Conservation (phyloP, 1,140 invertebrate genomes). For the Euwallacea similis region DNA sequence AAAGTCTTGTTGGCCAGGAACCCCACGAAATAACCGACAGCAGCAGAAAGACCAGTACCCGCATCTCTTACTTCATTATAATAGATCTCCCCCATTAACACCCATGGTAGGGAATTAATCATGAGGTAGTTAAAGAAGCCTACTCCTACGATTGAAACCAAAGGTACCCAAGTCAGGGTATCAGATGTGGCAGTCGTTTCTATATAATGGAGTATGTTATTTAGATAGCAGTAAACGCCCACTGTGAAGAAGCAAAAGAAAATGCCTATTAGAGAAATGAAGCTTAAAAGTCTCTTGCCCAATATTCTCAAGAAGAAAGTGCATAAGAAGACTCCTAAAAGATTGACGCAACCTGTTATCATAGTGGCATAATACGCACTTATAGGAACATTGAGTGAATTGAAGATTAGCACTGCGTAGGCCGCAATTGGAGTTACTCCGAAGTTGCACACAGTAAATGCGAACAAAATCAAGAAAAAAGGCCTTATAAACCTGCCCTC, state of each 20-base stretch:
- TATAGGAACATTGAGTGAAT: slow-evolving; percentile 67
- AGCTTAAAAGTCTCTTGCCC: slow-evolving; percentile 68
- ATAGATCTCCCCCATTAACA: slow-evolving; percentile 72
- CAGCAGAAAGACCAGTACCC: slow-evolving; percentile 67
- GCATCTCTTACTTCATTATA: slow-evolving; percentile 65
- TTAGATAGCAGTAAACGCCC: slow-evolving; percentile 56
- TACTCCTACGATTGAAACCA: slow-evolving; percentile 62
- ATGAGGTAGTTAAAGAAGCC: slow-evolving; percentile 70
- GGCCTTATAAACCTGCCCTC: slow-evolving; percentile 64
- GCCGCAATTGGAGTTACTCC: slow-evolving; percentile 67
- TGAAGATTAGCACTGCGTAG: slow-evolving; percentile 72
- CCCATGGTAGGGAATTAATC: slow-evolving; percentile 73
- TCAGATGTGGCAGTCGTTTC: background rate
- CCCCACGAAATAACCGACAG: slow-evolving; percentile 69
- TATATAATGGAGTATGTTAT: background rate
- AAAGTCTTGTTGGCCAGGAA: slow-evolving; percentile 73
- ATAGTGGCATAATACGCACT: slow-evolving; percentile 73
- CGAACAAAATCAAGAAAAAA: slow-evolving; percentile 63
- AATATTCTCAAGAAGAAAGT: slow-evolving; percentile 67
- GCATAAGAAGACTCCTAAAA: slow-evolving; percentile 65
- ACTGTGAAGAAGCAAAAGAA: slow-evolving; percentile 64
- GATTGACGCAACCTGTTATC: slow-evolving; percentile 67
- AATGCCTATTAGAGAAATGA: slow-evolving; percentile 66
- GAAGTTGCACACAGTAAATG: slow-evolving; percentile 71
- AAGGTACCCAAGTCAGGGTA: slow-evolving; percentile 62